A percentile compares a stretch with the other conserved stretches of the same genome.
phyloP scores from a whole-genome alignment of 2,888 invertebrate species.

The Rhogogaster chlorosoma region DNA sequence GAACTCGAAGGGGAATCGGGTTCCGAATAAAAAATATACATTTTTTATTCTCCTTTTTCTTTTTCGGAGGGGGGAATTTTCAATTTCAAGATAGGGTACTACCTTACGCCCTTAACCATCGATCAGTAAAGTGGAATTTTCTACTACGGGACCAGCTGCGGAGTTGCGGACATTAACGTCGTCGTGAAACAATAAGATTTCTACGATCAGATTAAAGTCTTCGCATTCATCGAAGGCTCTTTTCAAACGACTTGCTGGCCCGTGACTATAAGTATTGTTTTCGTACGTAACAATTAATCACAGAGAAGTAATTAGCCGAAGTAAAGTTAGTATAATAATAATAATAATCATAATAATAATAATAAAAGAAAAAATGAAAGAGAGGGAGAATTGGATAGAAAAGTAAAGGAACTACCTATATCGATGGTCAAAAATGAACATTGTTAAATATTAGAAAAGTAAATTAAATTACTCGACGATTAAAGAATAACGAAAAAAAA shows the following conservation, averaged over 20 bases:
- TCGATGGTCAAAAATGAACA: background rate
- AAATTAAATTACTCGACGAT: background rate
- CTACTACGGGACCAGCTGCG: background rate
- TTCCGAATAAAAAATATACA: background rate
- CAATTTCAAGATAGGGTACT: background rate
- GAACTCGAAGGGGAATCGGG: background rate
- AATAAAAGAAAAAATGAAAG: background rate
- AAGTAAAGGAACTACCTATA: background rate
- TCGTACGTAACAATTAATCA: slow-evolving; percentile 54
- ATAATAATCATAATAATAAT: background rate
- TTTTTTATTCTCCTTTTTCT: background rate
- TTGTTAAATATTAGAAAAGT: background rate
- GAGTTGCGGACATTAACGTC: slow-evolving; percentile 1
- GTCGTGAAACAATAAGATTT: background rate
- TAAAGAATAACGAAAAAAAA: slow-evolving; percentile 6
- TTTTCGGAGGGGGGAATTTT: too few relatives aligned
- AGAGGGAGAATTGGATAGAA: background rate
- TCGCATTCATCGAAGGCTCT: background rate
- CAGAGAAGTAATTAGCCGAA: slow-evolving; percentile 53
- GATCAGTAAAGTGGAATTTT: background rate
- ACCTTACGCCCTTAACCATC: background rate
- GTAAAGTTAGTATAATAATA: slow-evolving; percentile 45
- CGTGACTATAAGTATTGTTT: slow-evolving; percentile 29
- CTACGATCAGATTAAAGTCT: slow-evolving; percentile 4
- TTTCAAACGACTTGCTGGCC: background rate